Evolutionary conservation across 2,888 invertebrate genomes (phyloP).

Genomic region (Patella depressa): DNA sequence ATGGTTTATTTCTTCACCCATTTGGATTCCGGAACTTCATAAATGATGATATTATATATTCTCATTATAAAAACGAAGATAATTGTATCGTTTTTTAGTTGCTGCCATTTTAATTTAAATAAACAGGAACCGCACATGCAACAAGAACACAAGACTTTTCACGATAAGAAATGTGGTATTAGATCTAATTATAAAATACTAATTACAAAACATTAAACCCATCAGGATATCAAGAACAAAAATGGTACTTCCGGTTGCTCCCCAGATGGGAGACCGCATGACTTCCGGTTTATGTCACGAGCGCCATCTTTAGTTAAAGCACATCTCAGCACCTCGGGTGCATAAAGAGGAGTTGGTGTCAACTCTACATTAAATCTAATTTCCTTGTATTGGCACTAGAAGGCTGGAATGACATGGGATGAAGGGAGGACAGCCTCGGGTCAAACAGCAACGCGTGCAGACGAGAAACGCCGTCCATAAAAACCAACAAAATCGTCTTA

Average conservation of each 20-base stretch:
- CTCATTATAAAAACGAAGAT: too few species aligned
- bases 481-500: neutral
- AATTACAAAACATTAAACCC: neutral
- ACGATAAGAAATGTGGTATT: too few species aligned
- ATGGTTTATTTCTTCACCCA: too few species aligned
- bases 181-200: too few species aligned
- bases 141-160: too few species aligned
- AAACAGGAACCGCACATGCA: too few species aligned
- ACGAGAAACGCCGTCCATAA: neutral
- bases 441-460: constrained; percentile 5
- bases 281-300: constrained; percentile 35
- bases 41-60: too few species aligned
- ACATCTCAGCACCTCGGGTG: neutral
- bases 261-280: constrained; percentile 29
- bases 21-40: too few species aligned
- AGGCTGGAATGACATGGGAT: neutral
- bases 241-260: constrained; percentile 33
- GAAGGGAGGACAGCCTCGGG: neutral
- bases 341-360: neutral
- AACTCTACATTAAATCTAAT: constrained; percentile 3
- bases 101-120: too few species aligned
- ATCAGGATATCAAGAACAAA: constrained; percentile 28
- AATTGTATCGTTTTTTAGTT: too few species aligned
- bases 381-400: constrained; percentile 10
- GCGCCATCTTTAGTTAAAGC: neutral